Evolutionary conservation across 2,113 vertebrate genomes (phyloP).

Genomic region (Embiotoca jacksoni): DNA sequence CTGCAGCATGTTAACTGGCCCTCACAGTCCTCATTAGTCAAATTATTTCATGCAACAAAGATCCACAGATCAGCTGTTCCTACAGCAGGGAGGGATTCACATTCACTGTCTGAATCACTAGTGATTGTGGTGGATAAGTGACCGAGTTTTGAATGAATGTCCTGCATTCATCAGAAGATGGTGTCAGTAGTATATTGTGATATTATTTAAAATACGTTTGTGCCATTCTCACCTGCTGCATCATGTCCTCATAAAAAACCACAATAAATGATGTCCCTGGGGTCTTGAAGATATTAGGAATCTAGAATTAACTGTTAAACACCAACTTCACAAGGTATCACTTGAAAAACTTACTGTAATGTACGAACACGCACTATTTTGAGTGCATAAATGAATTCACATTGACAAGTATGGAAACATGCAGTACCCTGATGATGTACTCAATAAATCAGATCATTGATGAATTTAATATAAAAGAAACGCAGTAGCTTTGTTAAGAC

Average conservation of each 20-base stretch:
- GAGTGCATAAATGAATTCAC: no score
- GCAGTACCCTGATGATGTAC: no score
- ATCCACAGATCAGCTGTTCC: not conserved
- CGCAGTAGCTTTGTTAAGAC: not conserved
- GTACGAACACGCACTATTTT: no score
- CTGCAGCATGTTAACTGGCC: conserved; percentile 53
- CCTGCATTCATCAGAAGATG: not conserved
- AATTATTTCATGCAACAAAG: conserved; percentile 25
- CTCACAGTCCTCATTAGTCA: conserved; percentile 58
- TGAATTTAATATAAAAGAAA: not conserved
- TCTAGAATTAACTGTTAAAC: no score
- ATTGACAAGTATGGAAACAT: no score
- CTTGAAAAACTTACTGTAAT: no score
- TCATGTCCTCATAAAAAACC: not conserved
- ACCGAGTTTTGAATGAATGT: not conserved
- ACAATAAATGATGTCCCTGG: not conserved
- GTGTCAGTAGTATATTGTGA: no score
- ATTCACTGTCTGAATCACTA: conserved; percentile 12
- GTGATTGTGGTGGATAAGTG: not conserved
- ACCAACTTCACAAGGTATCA: no score
- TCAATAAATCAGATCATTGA: no score
- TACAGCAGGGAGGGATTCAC: not conserved
- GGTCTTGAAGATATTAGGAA: not conserved
- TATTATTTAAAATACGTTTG: no score
- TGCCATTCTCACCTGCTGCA: no score